These are phyloP conservation scores for Drosophila nr. fundita DNA, from an alignment of 2,888 invertebrate species.

Conservation along the genomic window DNA sequence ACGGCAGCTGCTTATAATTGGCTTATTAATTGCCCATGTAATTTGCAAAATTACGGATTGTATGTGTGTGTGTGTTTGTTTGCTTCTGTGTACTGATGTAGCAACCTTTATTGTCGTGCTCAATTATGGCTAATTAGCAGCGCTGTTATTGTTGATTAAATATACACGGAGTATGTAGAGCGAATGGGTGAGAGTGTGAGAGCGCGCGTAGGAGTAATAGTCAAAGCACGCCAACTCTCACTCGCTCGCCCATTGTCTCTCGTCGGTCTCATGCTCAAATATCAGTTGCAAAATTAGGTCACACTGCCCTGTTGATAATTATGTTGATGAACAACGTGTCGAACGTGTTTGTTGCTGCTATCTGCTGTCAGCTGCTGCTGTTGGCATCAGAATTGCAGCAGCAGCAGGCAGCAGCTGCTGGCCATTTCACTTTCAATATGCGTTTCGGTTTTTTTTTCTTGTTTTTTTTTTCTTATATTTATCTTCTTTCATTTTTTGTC, in stretches of 20 bases:
- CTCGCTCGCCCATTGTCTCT: neutral
- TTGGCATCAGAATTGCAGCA: conserved; percentile 27
- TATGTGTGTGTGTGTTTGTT: conserved; percentile 4
- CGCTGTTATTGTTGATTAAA: conserved; percentile 66
- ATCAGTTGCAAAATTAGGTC: conserved; percentile 77
- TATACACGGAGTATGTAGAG: conserved; percentile 29
- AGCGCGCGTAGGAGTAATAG: conserved; percentile 11
- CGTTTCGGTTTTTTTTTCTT: conserved; percentile 33
- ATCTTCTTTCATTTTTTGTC: neutral
- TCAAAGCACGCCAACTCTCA: conserved; percentile 9
- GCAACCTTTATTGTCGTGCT: conserved; percentile 53
- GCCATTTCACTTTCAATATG: conserved; percentile 75
- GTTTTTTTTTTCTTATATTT: neutral
- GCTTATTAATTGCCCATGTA: conserved; percentile 66
- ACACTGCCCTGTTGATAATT: conserved; percentile 53
- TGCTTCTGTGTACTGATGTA: conserved; percentile 1
- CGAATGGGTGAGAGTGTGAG: conserved; percentile 18
- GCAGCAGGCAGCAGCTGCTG: conserved; percentile 70
- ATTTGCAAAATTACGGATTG: conserved; percentile 56
- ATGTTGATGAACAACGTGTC: conserved; percentile 71
- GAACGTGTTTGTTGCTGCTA: conserved; percentile 66
- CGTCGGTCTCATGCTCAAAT: conserved; percentile 50
- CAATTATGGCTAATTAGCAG: conserved; percentile 76
- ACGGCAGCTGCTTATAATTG: conserved; percentile 60
- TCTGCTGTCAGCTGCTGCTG: conserved; percentile 20